Conservation (phyloP, 92 coral and sea anemone genomes). For the Zoanthus sansibaricus region DNA sequence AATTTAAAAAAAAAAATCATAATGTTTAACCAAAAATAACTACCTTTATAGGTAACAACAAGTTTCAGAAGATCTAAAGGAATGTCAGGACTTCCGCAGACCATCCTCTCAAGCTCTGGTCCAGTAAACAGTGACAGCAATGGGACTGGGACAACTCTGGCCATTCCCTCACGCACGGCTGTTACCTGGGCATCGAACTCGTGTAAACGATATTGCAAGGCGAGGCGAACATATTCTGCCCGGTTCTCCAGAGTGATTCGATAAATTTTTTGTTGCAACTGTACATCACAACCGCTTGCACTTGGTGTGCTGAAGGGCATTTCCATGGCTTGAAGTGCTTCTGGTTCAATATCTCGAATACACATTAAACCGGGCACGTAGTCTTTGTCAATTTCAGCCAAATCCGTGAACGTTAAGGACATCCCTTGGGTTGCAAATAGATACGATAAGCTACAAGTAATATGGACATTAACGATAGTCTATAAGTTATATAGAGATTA, state of each 20-base stretch:
- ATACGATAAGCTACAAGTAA: no score
- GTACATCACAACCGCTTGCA: constrained; percentile 97
- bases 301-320: constrained; percentile 99
- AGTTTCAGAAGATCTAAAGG: constrained; percentile 95
- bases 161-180: constrained; percentile 99
- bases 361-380: constrained; percentile 98
- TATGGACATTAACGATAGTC: not conserved
- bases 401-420: constrained; percentile 83
- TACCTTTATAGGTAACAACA: constrained; percentile 94
- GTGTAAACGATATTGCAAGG: constrained; percentile 88
- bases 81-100: constrained; percentile 99
- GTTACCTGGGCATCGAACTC: constrained; percentile 94
- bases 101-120: constrained; percentile 97
- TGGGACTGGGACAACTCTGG: constrained; percentile 96
- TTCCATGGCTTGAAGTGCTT: constrained; percentile 97
- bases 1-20: no score
- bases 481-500: no score
- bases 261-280: constrained; percentile 82
- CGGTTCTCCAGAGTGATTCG: constrained; percentile 86
- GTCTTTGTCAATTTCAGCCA: constrained; percentile 99
- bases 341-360: constrained; percentile 96
- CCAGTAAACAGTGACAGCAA: constrained; percentile 95
- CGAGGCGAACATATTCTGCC: constrained; percentile 90
- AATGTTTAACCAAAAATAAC: not conserved
- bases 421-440: constrained; percentile 56